These are phyloP conservation scores for Brachyptera risi DNA, from an alignment of 2,888 invertebrate genomes.

Conservation along the genomic window DNA sequence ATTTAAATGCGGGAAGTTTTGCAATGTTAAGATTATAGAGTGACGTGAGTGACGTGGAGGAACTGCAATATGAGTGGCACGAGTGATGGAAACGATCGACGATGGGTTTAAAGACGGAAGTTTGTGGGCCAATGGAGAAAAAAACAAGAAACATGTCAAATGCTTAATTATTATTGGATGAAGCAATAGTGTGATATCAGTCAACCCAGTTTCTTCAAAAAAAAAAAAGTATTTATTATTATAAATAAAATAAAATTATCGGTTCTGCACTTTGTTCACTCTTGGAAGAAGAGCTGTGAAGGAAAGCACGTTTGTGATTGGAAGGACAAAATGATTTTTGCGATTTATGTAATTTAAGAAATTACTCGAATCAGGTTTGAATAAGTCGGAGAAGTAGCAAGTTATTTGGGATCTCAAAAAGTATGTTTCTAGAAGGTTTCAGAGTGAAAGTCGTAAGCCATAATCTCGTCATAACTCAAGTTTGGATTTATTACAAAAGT, in stretches of 20 bases:
- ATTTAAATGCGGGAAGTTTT: no score
- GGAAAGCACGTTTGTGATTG: neutral
- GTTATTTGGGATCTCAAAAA: conserved; percentile 2
- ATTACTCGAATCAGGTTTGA: no score
- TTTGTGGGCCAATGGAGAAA: neutral
- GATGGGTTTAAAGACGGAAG: neutral
- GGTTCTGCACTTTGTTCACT: conserved; percentile 6
- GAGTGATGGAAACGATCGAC: no score
- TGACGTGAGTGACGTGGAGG: conserved; percentile 1
- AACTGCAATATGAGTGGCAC: neutral
- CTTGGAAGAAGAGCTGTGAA: conserved; percentile 22
- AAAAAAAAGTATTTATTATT: conserved; percentile 8
- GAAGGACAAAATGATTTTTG: neutral
- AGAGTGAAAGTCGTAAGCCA: neutral
- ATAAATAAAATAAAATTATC: neutral
- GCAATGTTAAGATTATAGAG: conserved; percentile 13
- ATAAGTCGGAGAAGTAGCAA: neutral
- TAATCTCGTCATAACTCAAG: no score
- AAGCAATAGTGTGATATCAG: conserved; percentile 26
- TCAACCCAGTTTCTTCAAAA: conserved; percentile 21
- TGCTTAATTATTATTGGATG: conserved; percentile 15
- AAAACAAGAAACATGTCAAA: conserved; percentile 5
- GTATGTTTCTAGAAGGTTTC: neutral
- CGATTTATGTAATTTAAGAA: neutral
- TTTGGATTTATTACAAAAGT: no score